phyloP scores from a whole-genome alignment of 2,797 vertebrate species.

The Thripadectes ignobilis region DNA sequence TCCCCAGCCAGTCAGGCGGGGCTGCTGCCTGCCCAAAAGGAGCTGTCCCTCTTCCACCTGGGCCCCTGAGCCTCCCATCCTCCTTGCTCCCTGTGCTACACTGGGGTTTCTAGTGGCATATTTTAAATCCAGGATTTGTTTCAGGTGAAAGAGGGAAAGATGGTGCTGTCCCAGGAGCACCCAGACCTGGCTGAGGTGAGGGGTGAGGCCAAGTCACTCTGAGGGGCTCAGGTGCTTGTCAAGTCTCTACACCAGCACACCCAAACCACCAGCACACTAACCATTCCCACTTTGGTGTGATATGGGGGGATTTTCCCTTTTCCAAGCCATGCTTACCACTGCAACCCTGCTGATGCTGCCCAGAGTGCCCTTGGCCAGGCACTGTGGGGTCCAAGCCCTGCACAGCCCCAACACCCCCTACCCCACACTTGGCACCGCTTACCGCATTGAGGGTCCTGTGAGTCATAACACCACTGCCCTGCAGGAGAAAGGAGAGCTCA shows the following conservation, averaged over 20 bases:
- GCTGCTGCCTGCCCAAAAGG: background rate
- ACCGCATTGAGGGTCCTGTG: conserved; percentile 66
- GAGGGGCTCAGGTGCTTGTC: background rate
- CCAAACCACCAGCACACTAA: no score
- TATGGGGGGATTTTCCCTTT: rapidly evolving
- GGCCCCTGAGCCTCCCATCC: background rate
- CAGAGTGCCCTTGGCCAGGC: background rate
- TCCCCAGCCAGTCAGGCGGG: background rate
- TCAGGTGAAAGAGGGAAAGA: background rate
- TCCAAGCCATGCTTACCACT: background rate
- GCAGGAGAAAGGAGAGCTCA: background rate
- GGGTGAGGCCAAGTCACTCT: rapidly evolving
- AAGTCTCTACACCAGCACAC: background rate
- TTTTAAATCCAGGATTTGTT: background rate
- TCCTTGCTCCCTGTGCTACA: rapidly evolving
- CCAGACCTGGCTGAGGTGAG: rapidly evolving
- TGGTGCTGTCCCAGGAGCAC: background rate
- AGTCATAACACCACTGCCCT: conserved; percentile 72
- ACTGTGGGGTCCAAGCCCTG: background rate
- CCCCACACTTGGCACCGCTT: background rate
- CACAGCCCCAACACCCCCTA: rapidly evolving
- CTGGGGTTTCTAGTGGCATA: background rate
- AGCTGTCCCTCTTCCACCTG: background rate
- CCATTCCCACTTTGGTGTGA: background rate
- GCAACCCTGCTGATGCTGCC: background rate